Evolutionary conservation across 1,140 invertebrate genomes (phyloP).

Genomic region (Orius laevigatus): DNA sequence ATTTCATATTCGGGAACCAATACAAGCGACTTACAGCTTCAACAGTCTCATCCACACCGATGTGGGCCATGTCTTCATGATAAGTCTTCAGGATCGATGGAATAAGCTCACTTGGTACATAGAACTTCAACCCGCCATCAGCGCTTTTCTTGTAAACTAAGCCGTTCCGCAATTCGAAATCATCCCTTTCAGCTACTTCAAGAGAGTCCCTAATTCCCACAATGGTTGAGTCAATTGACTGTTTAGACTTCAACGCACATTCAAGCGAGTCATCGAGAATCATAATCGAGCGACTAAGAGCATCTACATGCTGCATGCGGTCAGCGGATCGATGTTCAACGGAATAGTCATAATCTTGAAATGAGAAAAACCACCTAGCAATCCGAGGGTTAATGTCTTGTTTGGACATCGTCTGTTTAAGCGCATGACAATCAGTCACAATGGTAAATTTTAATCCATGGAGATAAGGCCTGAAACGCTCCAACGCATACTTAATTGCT

Average conservation of each 20-base stretch:
- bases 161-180: conserved; percentile 9
- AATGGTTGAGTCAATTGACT: conserved; percentile 10
- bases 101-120: conserved; percentile 21
- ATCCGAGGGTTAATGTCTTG: conserved; percentile 19
- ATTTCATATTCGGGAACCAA: conserved; percentile 24
- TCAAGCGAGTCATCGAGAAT: conserved; percentile 20
- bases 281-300: conserved; percentile 10
- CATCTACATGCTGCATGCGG: conserved; percentile 8
- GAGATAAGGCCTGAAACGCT: conserved; percentile 33
- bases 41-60: conserved; percentile 25
- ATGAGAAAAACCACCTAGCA: conserved; percentile 21
- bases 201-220: conserved; percentile 6
- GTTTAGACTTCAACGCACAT: conserved; percentile 13
- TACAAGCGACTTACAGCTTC: conserved; percentile 24
- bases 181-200: background rate
- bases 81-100: conserved; percentile 21
- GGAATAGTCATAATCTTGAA: conserved; percentile 21
- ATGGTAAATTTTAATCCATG: conserved; percentile 23
- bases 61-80: conserved; percentile 27
- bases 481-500: conserved; percentile 31
- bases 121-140: conserved; percentile 13
- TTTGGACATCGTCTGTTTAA: conserved; percentile 23
- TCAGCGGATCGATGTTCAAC: conserved; percentile 10
- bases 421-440: conserved; percentile 25
- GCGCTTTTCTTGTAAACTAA: conserved; percentile 14